Conservation (phyloP, 2,113 vertebrate genomes). For the Lophotis ruficrista region DNA sequence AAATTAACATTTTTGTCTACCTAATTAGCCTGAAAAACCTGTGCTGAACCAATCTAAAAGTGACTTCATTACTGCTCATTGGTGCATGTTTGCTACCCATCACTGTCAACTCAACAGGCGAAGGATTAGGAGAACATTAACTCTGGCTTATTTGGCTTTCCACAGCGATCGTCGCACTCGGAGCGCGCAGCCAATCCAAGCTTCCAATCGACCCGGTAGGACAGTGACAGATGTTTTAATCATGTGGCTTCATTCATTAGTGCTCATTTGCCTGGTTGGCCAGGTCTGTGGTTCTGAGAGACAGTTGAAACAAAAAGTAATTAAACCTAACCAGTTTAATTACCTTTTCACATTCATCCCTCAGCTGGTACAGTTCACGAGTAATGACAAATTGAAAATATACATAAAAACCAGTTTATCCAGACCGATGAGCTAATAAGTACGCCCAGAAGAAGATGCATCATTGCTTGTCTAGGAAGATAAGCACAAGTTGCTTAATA, state of each 20-base stretch:
- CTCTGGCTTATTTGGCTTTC: slow-evolving; percentile 73
- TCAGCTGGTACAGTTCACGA: background rate
- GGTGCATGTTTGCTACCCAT: slow-evolving; percentile 70
- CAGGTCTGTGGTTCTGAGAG: slow-evolving; percentile 56
- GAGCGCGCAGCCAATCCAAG: slow-evolving; percentile 31
- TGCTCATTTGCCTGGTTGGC: slow-evolving; percentile 48
- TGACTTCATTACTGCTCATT: slow-evolving; percentile 75
- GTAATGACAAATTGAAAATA: slow-evolving; percentile 52
- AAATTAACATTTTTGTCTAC: slow-evolving; percentile 81
- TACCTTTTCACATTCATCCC: slow-evolving; percentile 50
- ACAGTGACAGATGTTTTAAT: slow-evolving; percentile 81
- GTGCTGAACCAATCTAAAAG: slow-evolving; percentile 71
- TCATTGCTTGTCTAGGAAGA: slow-evolving; percentile 40
- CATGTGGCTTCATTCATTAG: slow-evolving; percentile 70
- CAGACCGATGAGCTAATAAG: background rate
- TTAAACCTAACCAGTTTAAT: slow-evolving; percentile 68
- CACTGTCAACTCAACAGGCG: slow-evolving; percentile 71
- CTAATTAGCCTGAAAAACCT: slow-evolving; percentile 79
- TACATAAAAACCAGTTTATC: slow-evolving; percentile 20
- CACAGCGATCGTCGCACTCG: slow-evolving; percentile 9
- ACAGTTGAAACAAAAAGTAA: slow-evolving; percentile 70
- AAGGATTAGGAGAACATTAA: slow-evolving; percentile 75
- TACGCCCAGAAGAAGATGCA: background rate
- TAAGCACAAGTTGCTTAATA: slow-evolving; percentile 39
- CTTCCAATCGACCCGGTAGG: slow-evolving; percentile 49